A percentile compares a stretch with the other conserved stretches of the same genome.
These are phyloP conservation scores for Minunthozetes semirufus DNA, from an alignment of 2,888 invertebrate genomes.

Conservation along the genomic window DNA sequence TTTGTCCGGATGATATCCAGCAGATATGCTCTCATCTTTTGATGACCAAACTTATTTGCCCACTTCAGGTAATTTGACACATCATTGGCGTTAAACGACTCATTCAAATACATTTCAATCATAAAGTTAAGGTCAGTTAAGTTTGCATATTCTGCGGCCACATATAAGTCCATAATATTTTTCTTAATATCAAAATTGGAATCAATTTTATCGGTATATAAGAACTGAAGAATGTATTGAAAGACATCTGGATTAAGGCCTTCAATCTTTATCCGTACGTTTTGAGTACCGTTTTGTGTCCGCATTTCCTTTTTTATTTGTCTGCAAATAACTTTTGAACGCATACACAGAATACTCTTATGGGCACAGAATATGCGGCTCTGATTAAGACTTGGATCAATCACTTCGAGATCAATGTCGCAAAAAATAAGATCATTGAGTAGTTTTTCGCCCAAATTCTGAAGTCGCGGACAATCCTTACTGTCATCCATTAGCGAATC, in stretches of 20 bases:
- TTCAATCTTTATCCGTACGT: not conserved
- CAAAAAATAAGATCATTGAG: not conserved
- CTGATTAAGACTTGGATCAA: not conserved
- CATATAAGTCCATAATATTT: not conserved
- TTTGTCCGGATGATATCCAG: not conserved
- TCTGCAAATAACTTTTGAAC: not conserved
- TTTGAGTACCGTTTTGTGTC: not conserved
- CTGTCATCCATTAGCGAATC: not conserved
- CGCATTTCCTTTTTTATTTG: not conserved
- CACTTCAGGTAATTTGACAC: not conserved
- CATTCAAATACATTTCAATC: not conserved
- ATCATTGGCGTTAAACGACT: not conserved
- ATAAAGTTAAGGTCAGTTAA: not conserved
- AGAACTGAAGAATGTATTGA: not conserved
- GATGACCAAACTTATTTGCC: not conserved
- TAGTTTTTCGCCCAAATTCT: not conserved
- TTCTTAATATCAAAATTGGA: not conserved
- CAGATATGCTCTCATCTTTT: not conserved
- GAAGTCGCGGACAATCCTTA: not conserved
- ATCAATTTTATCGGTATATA: not conserved
- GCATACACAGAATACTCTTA: not conserved
- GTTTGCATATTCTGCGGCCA: not conserved
- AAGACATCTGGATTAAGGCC: not conserved
- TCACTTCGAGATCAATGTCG: not conserved
- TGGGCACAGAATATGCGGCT: not conserved